Base-by-base conservation (phyloP, 2,797 vertebrate species). In the Chelonia mydas region DNA sequence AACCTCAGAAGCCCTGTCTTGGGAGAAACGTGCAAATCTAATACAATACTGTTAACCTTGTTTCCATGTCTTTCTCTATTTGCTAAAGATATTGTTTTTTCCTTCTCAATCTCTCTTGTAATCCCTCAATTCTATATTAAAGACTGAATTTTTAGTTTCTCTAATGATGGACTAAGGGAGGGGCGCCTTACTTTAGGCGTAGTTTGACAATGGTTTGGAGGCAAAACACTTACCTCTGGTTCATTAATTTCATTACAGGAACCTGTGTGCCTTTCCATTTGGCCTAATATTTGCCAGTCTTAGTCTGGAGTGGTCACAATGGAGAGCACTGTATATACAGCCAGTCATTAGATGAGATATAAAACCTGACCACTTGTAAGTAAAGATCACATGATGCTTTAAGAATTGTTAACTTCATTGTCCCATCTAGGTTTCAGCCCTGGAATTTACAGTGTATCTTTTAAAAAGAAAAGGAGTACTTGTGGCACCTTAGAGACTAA, bases 331-430 rank as follows among this genome's bases (percentile, higher is more conserved):
- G 19, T 11, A 3, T 10, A 54, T 49, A 54, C 83, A 57, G 45
- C 91, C 55, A 50, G 6, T 82, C n/a, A 8, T 83, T n/a, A n/a
- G 4, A 3, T 76, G 72, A 59, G 54, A 11, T 85, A 51, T 83
- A 83, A 81, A 88, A 83, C 45, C 90, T 79, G 78, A 12, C 17
- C 3, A 0, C 8, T 85, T 77, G 61, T 54, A 61, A 37, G 28
- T 27, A 6, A 17, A 41, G 41, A 76, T 47, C 72, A 41, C 21
- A 47, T 23, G 77, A 89, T 91, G 28, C 84, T 88, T 57, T 1
- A 61, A 49, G 94, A 93, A 95, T 91, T 23, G 55, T 7, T 93
- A 92, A 59, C 50, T 90, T 94, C 93, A 17, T 81, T 57, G 8
- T 79, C 94, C 86, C 90, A 11, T 54, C 87, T 88, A 84, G 7